Evolutionary conservation across 2,797 vertebrate species (phyloP), one percentile per base, ranked within the genome.

Genomic region (Pangasius larnaudii): DNA sequence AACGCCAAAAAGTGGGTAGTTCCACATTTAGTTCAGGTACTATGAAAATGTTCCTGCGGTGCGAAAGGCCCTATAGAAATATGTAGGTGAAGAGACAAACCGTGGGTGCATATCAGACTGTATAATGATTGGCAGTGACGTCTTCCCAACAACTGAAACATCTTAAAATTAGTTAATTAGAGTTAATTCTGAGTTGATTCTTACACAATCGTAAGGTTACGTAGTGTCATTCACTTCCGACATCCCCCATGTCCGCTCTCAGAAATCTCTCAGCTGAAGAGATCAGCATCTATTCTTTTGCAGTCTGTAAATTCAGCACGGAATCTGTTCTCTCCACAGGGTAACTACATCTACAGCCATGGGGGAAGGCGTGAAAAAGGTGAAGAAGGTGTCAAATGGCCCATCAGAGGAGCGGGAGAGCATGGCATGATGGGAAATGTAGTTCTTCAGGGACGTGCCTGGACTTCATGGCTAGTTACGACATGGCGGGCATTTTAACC

Each of bases 381-480:
- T 93, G 81, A 93, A 94, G 85, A 94, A 92, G 85, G 36, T 93
- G 39, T 90, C 89, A 61, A 93, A 93, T 1, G 91, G 92, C 0
- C 89, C 90, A 30, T 89, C 89, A 22, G 92, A 91, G 84, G 92
- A 91, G 87, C 86, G 89, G 59, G 92, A 93, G 89, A 93, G 89
- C 84, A 42, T 90, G 88, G 92, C 90, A n/a, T 93, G 89, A 93
- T 83, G 86, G 74, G 72, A 85, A 49, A 77, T 22, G 27, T 1
- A n/a, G 36, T 65, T 39, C 39, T 79, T 59, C 53, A 58, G 33
- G 78, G 78, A 59, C 14, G 10, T 24, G 1, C 84, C 86, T 86
- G 85, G 85, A 90, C 86, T 89, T 84, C 89, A 81, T 87, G 88
- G 71, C 86, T 88, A 81, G 67, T 58, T 79, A 19, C 14, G 16